Conservation (phyloP, 2,797 vertebrate species). For the Anabas testudineus region DNA sequence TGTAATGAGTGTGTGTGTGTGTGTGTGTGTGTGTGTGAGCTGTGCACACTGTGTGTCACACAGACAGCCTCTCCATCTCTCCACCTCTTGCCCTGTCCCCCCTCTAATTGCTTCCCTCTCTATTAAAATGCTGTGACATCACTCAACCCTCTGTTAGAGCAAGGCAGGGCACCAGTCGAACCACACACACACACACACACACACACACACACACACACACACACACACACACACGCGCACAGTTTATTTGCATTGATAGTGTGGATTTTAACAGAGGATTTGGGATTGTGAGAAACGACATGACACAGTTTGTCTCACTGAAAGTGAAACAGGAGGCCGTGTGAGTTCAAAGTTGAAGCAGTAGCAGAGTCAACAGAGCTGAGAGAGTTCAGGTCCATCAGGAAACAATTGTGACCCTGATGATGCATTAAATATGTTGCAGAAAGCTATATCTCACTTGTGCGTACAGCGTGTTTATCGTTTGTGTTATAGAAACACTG, state of each 20-base stretch:
- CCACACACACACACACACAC: conserved; percentile 24
- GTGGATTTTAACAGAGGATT: conserved; percentile 24
- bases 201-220: conserved; percentile 15
- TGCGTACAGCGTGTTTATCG: not conserved
- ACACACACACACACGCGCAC: conserved; percentile 16
- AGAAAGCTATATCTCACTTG: conserved; percentile 3
- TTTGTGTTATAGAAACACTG: conserved; percentile 3
- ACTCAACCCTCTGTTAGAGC: conserved; percentile 75
- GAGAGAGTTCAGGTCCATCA: conserved; percentile 6
- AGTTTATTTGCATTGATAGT: conserved; percentile 22
- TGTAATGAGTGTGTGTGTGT: conserved; percentile 79
- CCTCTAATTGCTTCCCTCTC: conserved; percentile 86
- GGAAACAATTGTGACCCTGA: conserved; percentile 10
- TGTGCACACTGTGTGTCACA: conserved; percentile 74
- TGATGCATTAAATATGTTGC: conserved; percentile 24
- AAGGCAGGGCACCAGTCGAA: conserved; percentile 56
- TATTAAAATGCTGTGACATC: conserved; percentile 86
- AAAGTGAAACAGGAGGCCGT: conserved; percentile 7
- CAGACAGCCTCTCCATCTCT: conserved; percentile 80
- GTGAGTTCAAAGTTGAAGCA: conserved; percentile 2
- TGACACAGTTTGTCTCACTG: conserved; percentile 15
- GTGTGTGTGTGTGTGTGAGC: conserved; percentile 70
- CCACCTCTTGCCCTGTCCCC: conserved; percentile 81
- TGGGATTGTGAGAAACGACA: conserved; percentile 2
- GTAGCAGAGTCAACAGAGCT: conserved; percentile 5